Evolutionary conservation across 2,797 vertebrate genomes (phyloP), one percentile per base, ranked within the genome.

Genomic region (Pipistrellus kuhlii): DNA sequence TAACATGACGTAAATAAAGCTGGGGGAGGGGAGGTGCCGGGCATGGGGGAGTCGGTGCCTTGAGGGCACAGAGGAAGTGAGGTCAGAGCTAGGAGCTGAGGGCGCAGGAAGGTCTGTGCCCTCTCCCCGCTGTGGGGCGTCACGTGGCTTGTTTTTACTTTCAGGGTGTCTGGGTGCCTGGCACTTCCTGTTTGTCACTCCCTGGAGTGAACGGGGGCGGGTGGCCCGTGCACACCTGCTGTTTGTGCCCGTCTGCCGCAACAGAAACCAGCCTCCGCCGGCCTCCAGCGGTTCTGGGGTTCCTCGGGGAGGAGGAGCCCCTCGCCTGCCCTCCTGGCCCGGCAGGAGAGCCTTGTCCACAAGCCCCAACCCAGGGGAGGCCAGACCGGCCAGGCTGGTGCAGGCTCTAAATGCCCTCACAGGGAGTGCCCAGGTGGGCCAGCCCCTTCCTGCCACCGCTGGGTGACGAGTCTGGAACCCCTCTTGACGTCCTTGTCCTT

Each of bases 171-270:
- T 88, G 81, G 21, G 95, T 62, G 90, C 44, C 84, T 18, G 11
- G 0, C 1, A 4, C 88, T 97, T 95, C 96, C 97, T 95, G 72
- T 77, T 96, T 94, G 96, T 91, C 85, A 88, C 44, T 87, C 25
- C 4, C 72, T 4, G 0, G 80, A 77, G 93, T 57, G 5, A 3
- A n/a, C 1, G 85, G 69, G 80, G 68, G 95, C 0, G 0, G 32
- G 10, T 1, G 11, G 3, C 30, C 32, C 66, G 7, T 38, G 86
- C 80, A 86, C 98, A 98, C 97, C 98, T 98, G 97, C 87, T 97
- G 96, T 91, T 96, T 90, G 13, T 44, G 30, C 0, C 86, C 68
- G 73, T 87, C 92, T 92, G 71, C 89, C 3, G 71, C 23, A 93
- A 55, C 85, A 71, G 91, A 88, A 96, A 95, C 91, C 93, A 11